These are phyloP conservation scores for Diuraphis noxia DNA, from an alignment of 1,140 invertebrate genomes.

Conservation along the genomic window DNA sequence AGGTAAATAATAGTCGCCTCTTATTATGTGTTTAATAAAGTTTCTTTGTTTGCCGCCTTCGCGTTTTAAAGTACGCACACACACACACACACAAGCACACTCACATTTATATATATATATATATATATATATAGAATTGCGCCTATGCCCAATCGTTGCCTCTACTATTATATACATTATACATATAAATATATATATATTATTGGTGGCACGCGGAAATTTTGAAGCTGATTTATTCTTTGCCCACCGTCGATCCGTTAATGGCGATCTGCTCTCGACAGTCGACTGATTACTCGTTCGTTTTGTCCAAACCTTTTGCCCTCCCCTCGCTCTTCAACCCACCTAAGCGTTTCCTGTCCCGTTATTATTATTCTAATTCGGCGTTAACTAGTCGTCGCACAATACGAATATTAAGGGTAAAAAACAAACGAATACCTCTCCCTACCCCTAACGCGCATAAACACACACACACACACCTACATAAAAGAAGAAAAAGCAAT, in stretches of 20 bases:
- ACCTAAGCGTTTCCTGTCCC: background rate
- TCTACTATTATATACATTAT: background rate
- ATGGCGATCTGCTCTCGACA: constrained; percentile 35
- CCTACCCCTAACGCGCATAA: no score
- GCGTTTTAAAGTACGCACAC: constrained; percentile 11
- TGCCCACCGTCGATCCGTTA: background rate
- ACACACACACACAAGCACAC: no score
- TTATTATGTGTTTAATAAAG: constrained; percentile 53
- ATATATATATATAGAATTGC: background rate
- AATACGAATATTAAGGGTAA: background rate
- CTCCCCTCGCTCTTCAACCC: background rate
- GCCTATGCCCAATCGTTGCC: background rate
- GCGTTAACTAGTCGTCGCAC: background rate
- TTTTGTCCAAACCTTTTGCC: background rate
- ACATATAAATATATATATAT: background rate
- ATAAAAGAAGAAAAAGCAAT: background rate
- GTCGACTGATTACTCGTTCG: constrained; percentile 29
- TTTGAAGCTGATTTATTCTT: constrained; percentile 18
- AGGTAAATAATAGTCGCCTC: constrained; percentile 51
- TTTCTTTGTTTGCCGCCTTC: constrained; percentile 38
- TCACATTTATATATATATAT: background rate
- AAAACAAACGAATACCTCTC: background rate
- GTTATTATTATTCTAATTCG: constrained; percentile 10
- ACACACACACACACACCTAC: background rate
- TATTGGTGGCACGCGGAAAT: background rate